Evolutionary conservation across 2,797 vertebrate genomes (phyloP).

Genomic region (Potorous gilbertii): DNA sequence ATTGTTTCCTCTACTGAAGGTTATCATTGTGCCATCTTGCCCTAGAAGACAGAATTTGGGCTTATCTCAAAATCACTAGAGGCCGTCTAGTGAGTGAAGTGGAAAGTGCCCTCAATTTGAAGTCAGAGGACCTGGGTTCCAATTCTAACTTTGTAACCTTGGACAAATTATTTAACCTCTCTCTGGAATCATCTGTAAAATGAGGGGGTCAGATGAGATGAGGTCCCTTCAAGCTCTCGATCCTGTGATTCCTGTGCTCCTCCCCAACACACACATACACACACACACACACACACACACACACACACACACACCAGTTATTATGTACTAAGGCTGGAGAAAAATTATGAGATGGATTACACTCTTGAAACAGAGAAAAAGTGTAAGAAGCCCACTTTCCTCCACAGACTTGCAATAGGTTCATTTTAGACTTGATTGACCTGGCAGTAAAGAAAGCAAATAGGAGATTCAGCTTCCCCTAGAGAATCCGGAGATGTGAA

Average conservation of each 20-base stretch:
- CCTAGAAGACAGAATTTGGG: not conserved
- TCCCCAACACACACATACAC: not conserved
- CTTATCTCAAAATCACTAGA: not conserved
- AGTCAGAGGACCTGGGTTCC: not conserved
- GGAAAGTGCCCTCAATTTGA: not conserved
- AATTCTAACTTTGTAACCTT: not conserved
- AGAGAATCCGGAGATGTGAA: not conserved
- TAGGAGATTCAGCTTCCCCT: not conserved
- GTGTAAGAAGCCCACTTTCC: not conserved
- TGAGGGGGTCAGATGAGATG: not conserved
- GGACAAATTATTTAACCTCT: not conserved
- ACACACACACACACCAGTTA: not conserved
- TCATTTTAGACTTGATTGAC: not conserved
- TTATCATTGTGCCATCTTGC: not conserved
- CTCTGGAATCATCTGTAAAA: not conserved
- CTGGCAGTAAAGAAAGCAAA: slow-evolving; percentile 36
- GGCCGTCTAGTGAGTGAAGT: not conserved
- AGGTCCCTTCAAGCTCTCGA: not conserved
- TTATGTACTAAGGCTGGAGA: not conserved
- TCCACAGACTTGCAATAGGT: not conserved
- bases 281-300: not conserved
- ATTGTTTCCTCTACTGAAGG: not conserved
- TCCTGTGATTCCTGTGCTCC: not conserved
- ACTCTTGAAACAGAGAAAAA: not conserved
- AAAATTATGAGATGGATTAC: not conserved